Evolutionary conservation across 35 echinoderm and acorn worm species (phyloP).

Genomic region (Apostichopus japonicus): DNA sequence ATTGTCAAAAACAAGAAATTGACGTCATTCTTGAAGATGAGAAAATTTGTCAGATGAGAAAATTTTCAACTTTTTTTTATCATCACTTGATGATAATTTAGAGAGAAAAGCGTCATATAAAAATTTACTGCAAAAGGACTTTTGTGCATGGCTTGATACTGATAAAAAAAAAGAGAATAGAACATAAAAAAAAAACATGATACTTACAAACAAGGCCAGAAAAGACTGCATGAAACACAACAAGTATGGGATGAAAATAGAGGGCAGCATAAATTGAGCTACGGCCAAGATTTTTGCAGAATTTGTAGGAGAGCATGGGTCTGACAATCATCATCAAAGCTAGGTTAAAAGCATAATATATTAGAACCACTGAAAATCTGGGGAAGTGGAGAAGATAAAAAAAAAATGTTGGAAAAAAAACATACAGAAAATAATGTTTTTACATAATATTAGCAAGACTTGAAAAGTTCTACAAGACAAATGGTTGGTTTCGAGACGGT

Average conservation of each 20-base stretch:
- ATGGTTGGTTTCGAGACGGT: no score
- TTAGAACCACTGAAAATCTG: constrained; percentile 91
- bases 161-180: no score
- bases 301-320: constrained; percentile 81
- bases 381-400: background rate
- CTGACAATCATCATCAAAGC: constrained; percentile 92
- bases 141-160: no score
- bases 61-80: no score
- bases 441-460: background rate
- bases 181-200: constrained; percentile 9
- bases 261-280: constrained; percentile 97
- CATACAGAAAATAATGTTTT: background rate
- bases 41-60: no score
- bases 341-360: constrained; percentile 79
- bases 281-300: constrained; percentile 85
- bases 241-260: constrained; percentile 93
- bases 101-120: no score
- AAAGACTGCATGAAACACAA: constrained; percentile 85
- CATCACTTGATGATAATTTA: no score
- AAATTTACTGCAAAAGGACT: no score
- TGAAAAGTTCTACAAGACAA: background rate
- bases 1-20: no score
- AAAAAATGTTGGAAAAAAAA: constrained; percentile 11
- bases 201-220: constrained; percentile 94
- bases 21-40: no score